These are phyloP conservation scores for Heliocidaris tuberculata DNA, from an alignment of 35 echinoderm and acorn worm species.

Conservation along the genomic window DNA sequence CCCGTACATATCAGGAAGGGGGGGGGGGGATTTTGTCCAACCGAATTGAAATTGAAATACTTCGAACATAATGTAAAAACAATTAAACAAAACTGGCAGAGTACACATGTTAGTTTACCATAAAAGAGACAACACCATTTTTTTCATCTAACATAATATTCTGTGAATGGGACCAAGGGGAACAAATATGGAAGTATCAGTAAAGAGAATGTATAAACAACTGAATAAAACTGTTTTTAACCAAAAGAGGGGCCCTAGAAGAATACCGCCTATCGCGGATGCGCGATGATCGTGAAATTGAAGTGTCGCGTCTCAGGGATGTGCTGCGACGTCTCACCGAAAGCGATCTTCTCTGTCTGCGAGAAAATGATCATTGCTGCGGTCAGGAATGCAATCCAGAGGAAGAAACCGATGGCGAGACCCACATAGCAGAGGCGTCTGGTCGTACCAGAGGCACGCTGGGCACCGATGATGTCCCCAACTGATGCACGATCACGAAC, in stretches of 20 bases:
- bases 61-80: too few relatives aligned
- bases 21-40: too few relatives aligned
- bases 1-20: too few relatives aligned
- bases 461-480: constrained; percentile 34
- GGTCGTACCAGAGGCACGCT: constrained; percentile 33
- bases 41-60: too few relatives aligned
- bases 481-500: constrained; percentile 40
- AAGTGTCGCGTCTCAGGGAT: background rate
- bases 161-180: background rate
- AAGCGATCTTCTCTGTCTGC: constrained; percentile 14
- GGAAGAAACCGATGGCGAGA: constrained; percentile 40
- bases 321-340: background rate
- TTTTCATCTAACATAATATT: background rate
- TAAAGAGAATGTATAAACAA: background rate
- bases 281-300: background rate
- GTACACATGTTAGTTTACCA: too few relatives aligned
- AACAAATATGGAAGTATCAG: background rate
- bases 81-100: too few relatives aligned
- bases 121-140: too few relatives aligned
- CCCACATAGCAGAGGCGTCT: constrained; percentile 33
- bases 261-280: background rate
- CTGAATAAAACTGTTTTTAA: background rate
- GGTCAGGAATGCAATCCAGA: constrained; percentile 38
- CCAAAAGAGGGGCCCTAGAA: background rate
- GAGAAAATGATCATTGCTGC: constrained; percentile 34